phyloP scores from a whole-genome alignment of 2,888 invertebrate species.

The Galerucella pusilla region DNA sequence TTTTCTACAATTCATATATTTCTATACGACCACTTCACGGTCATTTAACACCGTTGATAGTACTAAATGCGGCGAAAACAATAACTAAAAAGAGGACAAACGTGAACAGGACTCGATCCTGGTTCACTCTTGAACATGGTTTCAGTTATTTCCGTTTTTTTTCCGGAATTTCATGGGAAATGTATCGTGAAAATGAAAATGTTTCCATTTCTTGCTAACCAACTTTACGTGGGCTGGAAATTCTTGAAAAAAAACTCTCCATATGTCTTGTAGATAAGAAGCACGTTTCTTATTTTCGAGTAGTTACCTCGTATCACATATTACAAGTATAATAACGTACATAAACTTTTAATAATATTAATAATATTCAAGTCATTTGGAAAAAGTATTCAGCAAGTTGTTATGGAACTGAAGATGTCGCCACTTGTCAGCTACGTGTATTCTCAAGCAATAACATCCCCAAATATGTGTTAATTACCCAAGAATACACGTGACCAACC shows the following conservation, averaged over 20 bases:
- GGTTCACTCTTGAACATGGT: slow-evolving; percentile 43
- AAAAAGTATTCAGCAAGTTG: too few relatives aligned
- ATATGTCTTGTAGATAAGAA: too few relatives aligned
- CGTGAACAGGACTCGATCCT: slow-evolving; percentile 42
- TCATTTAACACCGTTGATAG: slow-evolving; percentile 18
- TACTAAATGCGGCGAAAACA: slow-evolving; percentile 41
- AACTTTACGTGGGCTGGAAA: too few relatives aligned
- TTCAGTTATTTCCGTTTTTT: slow-evolving; percentile 41
- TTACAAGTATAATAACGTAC: too few relatives aligned
- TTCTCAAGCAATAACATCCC: slow-evolving; percentile 99
- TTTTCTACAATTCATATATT: slow-evolving; percentile 12
- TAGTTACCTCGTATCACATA: too few relatives aligned
- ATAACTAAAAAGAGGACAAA: slow-evolving; percentile 46
- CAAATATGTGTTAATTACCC: slow-evolving; percentile 96
- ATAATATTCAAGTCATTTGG: too few relatives aligned
- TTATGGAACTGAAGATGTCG: slow-evolving; percentile 53
- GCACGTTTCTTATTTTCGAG: too few relatives aligned
- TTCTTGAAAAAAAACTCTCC: too few relatives aligned
- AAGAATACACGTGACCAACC: slow-evolving; percentile 98
- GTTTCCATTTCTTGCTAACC: background rate
- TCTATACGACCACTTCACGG: slow-evolving; percentile 4
- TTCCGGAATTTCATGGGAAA: slow-evolving; percentile 17
- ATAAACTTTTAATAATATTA: too few relatives aligned
- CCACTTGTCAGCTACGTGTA: slow-evolving; percentile 96
- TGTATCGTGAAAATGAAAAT: slow-evolving; percentile 13